Evolutionary conservation across 2,888 invertebrate species (phyloP), one percentile per base, ranked within the genome.

Genomic region (Eristalinus aeneus): DNA sequence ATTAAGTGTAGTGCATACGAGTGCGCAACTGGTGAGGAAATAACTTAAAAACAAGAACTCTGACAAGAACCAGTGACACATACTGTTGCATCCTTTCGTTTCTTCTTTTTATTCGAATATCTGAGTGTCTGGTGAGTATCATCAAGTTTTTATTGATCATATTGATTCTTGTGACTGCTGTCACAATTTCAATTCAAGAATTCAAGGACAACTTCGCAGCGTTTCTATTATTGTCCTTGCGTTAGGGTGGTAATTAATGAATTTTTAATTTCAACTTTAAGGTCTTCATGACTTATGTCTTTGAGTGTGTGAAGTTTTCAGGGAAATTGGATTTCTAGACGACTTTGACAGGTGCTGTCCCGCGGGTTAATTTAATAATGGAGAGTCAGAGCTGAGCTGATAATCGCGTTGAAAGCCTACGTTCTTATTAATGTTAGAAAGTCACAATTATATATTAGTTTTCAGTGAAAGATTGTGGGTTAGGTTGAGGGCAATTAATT

Each of bases 21-120:
- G 71, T 86, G 86, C 67, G 86, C 86, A 82, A 86, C 86, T 86
- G 86, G 86, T 86, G 86, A 86, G 71, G 86, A 86, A 53, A 53
- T 86, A 46, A 86, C 86, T 20, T 86, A 86, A 71, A 61, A n/a
- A 53, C 39, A 22, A 10, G 31, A 1, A 23, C 54, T 32, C 11
- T 46, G 6, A 1, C n/a, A 16, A 9, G 46, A 16, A 46, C n/a
- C 4, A 12, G 34, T 23, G 53, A 68, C 46, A 61, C 32, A 63
- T 71, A 65, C 67, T 67, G 60, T 77, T 81, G 72, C 12, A 73
- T 76, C 27, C 60, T 67, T 53, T 32, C 32, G 27, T 32, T 39
- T 63, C 4, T 74, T 22, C 63, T 9, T 20, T 39, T 56, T 22
- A 56, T 39, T 46, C 46, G 16, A 46, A 8, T 5, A 8, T 20